These are phyloP conservation scores for Catostylus mosaicus DNA, from an alignment of 30 jellyfish, hydroid and myxozoan genomes.

Conservation along the genomic window DNA sequence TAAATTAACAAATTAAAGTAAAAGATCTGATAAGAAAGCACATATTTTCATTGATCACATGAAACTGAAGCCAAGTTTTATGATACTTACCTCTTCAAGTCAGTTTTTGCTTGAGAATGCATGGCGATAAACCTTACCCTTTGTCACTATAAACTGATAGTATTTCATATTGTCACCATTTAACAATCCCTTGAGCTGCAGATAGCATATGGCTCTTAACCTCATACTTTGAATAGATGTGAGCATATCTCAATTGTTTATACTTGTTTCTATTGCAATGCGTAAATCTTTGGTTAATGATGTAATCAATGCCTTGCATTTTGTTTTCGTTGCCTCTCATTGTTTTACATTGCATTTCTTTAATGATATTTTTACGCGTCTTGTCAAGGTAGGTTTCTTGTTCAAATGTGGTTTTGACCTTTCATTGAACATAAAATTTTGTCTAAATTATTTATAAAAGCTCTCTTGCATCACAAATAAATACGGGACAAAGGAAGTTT, in stretches of 20 bases:
- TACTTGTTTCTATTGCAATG: neutral
- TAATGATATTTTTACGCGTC: neutral
- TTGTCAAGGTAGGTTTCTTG: neutral
- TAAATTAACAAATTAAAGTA: too few species aligned
- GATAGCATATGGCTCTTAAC: constrained; percentile 2
- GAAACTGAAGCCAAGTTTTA: too few species aligned
- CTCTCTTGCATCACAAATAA: neutral
- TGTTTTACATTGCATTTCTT: neutral
- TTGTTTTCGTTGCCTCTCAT: neutral
- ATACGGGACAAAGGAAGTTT: neutral
- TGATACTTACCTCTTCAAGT: too few species aligned
- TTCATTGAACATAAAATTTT: neutral
- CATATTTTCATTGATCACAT: too few species aligned
- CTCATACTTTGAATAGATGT: neutral
- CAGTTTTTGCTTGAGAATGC: too few species aligned
- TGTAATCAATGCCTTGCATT: neutral
- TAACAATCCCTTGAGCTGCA: neutral
- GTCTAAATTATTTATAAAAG: neutral
- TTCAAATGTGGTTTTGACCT: constrained; percentile 1
- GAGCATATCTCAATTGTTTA: neutral
- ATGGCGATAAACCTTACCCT: too few species aligned
- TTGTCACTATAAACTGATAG: too few species aligned
- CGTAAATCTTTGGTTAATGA: neutral
- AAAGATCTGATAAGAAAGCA: too few species aligned
- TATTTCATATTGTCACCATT: too few species aligned